Conservation (phyloP, 2,113 vertebrate genomes). For the Poecile atricapillus region DNA sequence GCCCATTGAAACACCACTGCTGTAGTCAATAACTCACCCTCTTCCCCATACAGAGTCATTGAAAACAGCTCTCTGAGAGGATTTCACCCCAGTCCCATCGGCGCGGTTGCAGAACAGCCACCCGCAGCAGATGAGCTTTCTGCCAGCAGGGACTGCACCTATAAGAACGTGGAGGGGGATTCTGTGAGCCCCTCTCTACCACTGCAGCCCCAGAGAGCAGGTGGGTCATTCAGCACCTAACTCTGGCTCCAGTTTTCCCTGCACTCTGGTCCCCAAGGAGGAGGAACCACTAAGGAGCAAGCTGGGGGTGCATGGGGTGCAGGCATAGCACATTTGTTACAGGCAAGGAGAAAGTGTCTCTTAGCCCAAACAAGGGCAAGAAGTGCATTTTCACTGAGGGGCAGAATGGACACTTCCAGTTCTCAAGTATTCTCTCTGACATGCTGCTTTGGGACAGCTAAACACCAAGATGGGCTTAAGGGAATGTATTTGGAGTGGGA, state of each 20-base stretch:
- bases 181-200: neutral
- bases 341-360: rapidly evolving
- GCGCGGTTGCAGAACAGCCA: neutral
- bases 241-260: neutral
- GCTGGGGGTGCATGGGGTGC: neutral
- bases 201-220: neutral
- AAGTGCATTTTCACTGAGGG: neutral
- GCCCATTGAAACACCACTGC: neutral
- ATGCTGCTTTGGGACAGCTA: neutral
- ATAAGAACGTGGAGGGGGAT: neutral
- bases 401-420: neutral
- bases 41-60: neutral
- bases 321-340: rapidly evolving
- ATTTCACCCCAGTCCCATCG: neutral
- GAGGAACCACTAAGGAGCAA: neutral
- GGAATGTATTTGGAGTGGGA: neutral
- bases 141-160: neutral
- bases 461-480: neutral
- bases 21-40: neutral
- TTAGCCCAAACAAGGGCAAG: neutral
- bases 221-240: neutral
- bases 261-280: rapidly evolving
- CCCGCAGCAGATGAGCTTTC: neutral
- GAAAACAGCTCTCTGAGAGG: neutral
- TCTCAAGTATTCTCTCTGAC: neutral